Base-by-base conservation (phyloP, 2,113 vertebrate species). In the Chloropsis hardwickii region DNA sequence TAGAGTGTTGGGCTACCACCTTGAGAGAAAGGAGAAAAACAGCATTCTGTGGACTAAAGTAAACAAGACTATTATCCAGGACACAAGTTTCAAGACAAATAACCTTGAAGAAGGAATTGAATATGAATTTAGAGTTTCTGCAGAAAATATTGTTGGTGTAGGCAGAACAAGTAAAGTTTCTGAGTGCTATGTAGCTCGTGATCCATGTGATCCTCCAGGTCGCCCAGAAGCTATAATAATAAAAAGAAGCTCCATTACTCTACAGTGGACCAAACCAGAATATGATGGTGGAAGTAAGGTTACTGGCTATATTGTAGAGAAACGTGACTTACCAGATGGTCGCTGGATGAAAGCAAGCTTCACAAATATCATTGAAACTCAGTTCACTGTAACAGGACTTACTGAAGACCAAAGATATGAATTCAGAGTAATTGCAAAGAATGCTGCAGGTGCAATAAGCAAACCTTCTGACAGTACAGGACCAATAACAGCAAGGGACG, bases 331-430 rank as follows among this genome's bases (percentile, higher is more conserved):
- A 82, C 99, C 99, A 73, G 99, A 99, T 27, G 99, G 99, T 80
- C 99, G 99, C 51, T 99, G 99, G 99, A 98, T 98, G 96, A 99
- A 99, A 97, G 99, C 99, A 19, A 99, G 99, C 92, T 99, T 99
- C 94, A 99, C 99, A 61, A 99, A 99, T 96, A 97, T 99, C 27
- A 99, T 98, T 97, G 99, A 99, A 98, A 99, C 99, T 81, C 98
- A 99, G n/a, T 99, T 99, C 95, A 99, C 98, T 72, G 98, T 99
- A 72, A 99, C 98, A 89, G 99, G 99, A 39, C 98, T 99, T 73
- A 99, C 98, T 74, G 99, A 99, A 98, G 99, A 99, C 93, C 98
- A 99, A 90, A 98, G 99, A 96, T 99, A 99, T 14, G 99, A 99
- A 97, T 99, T 99, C 89, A 99, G 99, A 98, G 98, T 99, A 80